Percentiles rank a stretch among this genome's conserved stretches.
These are phyloP conservation scores for Drosophila willistoni DNA, from an alignment of 1,140 invertebrate species.

Conservation along the genomic window DNA sequence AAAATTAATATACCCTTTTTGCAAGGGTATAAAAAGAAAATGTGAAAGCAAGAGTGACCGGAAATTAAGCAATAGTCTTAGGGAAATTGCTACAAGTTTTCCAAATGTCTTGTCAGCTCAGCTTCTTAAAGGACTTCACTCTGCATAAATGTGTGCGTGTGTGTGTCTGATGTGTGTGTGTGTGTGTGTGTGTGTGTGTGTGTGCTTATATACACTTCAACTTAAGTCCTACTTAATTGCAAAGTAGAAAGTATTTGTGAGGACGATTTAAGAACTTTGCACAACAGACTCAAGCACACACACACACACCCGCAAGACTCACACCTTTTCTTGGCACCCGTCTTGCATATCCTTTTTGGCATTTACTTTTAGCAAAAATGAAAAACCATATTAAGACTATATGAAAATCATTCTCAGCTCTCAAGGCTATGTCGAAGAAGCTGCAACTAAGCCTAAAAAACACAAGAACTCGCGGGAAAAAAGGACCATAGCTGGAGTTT, in stretches of 20 bases:
- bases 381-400: not conserved
- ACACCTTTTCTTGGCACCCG: constrained; percentile 39
- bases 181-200: too few relatives aligned
- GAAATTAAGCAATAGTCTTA: constrained; percentile 82
- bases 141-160: not conserved
- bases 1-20: too few relatives aligned
- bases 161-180: constrained; percentile 5
- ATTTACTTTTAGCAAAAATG: not conserved
- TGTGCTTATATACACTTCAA: constrained; percentile 67
- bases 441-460: not conserved
- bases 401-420: too few relatives aligned
- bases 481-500: too few relatives aligned
- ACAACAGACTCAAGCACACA: constrained; percentile 32
- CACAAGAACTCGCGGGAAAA: not conserved
- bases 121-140: constrained; percentile 31
- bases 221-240: constrained; percentile 81
- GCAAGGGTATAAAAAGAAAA: constrained; percentile 81
- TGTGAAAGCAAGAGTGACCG: constrained; percentile 75
- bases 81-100: constrained; percentile 78
- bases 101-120: constrained; percentile 62
- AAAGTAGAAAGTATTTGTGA: constrained; percentile 51
- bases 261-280: constrained; percentile 75
- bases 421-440: not conserved
- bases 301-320: constrained; percentile 17
- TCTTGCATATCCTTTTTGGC: constrained; percentile 33